These are phyloP conservation scores for Yoshiicerus persimilis DNA, from an alignment of 1,140 invertebrate genomes.

Conservation along the genomic window DNA sequence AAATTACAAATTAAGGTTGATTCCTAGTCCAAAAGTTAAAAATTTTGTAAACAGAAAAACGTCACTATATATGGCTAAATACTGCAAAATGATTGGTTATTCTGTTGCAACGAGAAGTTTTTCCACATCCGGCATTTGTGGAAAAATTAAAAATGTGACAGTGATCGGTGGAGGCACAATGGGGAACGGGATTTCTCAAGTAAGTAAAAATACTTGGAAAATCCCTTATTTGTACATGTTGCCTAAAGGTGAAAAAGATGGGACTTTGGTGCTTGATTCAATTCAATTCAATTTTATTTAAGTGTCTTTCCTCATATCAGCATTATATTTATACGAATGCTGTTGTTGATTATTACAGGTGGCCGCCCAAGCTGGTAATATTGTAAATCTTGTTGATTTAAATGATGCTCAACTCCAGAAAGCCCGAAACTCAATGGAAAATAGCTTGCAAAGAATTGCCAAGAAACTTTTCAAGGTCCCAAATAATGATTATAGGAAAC, in stretches of 20 bases:
- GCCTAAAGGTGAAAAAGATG: too few species aligned
- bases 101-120: not conserved
- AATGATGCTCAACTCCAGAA: slow-evolving; percentile 69
- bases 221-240: too few species aligned
- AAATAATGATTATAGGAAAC: not conserved
- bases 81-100: not conserved
- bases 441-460: slow-evolving; percentile 70
- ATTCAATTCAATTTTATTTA: too few species aligned
- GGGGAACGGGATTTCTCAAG: slow-evolving; percentile 64
- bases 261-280: too few species aligned
- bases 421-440: slow-evolving; percentile 66
- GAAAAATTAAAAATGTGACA: slow-evolving; percentile 73
- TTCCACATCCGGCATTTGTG: not conserved
- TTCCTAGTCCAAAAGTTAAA: too few species aligned
- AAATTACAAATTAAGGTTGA: too few species aligned
- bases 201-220: too few species aligned
- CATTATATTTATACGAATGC: too few species aligned
- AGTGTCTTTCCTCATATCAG: too few species aligned
- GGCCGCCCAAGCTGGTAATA: slow-evolving; percentile 73
- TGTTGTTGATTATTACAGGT: slow-evolving; percentile 62
- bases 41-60: too few species aligned
- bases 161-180: slow-evolving; percentile 84
- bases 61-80: too few species aligned
- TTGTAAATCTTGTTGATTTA: slow-evolving; percentile 74
- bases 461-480: slow-evolving; percentile 74